Conservation (phyloP, 2,113 vertebrate species). For the Columbina picui region DNA sequence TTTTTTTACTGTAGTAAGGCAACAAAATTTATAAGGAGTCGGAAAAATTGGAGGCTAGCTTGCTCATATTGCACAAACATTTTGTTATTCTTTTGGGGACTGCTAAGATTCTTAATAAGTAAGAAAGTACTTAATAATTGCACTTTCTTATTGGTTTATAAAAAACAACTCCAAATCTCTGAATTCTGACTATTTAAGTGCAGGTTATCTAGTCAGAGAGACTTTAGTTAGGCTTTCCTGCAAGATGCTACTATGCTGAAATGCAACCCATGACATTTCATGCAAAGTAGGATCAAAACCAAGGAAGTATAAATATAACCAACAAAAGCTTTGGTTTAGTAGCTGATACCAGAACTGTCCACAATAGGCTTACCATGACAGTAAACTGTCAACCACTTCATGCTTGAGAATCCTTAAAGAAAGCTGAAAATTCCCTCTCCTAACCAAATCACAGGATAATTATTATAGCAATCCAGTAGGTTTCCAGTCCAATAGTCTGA, state of each 20-base stretch:
- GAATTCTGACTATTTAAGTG: background rate
- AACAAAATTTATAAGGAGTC: background rate
- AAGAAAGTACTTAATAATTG: background rate
- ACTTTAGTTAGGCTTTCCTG: background rate
- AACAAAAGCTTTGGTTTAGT: rapidly evolving
- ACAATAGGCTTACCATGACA: background rate
- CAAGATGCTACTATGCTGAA: background rate
- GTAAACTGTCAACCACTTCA: background rate
- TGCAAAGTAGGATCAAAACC: background rate
- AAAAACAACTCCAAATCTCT: background rate
- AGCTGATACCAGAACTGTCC: background rate
- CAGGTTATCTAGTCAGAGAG: background rate
- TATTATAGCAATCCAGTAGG: background rate
- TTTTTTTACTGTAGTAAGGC: background rate
- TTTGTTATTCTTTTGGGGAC: background rate
- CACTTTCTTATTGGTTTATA: background rate
- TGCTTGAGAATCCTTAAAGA: background rate
- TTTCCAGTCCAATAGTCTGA: background rate
- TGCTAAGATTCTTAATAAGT: background rate
- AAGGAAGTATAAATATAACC: background rate
- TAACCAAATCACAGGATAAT: background rate
- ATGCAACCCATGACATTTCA: background rate
- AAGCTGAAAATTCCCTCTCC: background rate
- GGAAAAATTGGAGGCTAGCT: background rate
- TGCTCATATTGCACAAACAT: background rate